phyloP scores from a whole-genome alignment of 2,888 invertebrate species.

The Drosophila cognata region DNA sequence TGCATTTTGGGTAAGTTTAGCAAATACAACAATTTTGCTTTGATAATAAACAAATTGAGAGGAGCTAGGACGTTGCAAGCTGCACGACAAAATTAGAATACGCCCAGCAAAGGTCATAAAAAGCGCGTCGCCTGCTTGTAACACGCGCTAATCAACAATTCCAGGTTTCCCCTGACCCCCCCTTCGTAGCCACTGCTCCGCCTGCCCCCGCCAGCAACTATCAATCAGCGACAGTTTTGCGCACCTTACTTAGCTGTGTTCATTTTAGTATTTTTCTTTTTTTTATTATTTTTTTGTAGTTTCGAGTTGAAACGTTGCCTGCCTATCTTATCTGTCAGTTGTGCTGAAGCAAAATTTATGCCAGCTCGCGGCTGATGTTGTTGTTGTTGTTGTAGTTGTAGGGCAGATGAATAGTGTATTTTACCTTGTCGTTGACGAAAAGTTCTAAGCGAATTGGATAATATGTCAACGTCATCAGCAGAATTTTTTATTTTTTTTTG shows the following conservation, averaged over 20 bases:
- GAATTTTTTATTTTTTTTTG: conserved; percentile 18
- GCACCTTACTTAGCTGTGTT: conserved; percentile 56
- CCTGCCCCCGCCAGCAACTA: conserved; percentile 41
- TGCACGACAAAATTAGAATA: neutral
- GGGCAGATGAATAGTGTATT: conserved; percentile 5
- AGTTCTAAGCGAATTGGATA: conserved; percentile 64
- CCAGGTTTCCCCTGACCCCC: neutral
- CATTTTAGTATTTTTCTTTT: conserved; percentile 12
- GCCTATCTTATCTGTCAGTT: conserved; percentile 67
- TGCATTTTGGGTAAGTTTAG: neutral
- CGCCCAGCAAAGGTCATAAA: neutral
- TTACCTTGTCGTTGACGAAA: conserved; percentile 39
- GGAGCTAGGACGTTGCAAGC: neutral
- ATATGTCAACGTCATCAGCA: conserved; percentile 57
- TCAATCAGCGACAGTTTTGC: conserved; percentile 69
- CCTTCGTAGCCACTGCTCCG: conserved; percentile 4
- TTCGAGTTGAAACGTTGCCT: conserved; percentile 18
- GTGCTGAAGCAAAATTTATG: conserved; percentile 77
- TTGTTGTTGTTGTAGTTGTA: neutral
- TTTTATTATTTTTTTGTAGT: conserved; percentile 33
- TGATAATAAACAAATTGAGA: too few relatives aligned
- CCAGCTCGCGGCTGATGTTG: conserved; percentile 37
- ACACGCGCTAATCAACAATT: conserved; percentile 74
- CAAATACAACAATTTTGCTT: neutral
- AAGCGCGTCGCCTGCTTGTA: conserved; percentile 49